Evolutionary conservation across 2,888 invertebrate species (phyloP), one percentile per base, ranked within the genome.

Genomic region (Hoplodrina blanda): DNA sequence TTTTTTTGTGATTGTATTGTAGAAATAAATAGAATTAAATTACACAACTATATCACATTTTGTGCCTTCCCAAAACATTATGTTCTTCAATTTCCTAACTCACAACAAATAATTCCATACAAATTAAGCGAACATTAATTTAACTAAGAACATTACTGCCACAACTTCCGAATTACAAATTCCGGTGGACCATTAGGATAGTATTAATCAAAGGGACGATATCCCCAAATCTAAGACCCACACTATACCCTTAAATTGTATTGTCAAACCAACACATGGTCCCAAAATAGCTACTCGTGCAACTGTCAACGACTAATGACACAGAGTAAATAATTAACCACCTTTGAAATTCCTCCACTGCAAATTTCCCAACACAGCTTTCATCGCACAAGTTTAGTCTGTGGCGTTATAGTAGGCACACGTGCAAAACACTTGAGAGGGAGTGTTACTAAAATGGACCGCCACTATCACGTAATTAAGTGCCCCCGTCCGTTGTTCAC

Each of bases 381-480:
- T 41, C 37, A 56, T 17, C 41, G n/a, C 17, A 60, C 33, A 30
- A 49, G 41, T 76, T 68, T 73, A 85, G 62, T 63, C 86, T 89
- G 82, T 85, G 88, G 68, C 70, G 30, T 71, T 64, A 78, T 78
- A 79, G 73, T 65, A 71, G 74, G 66, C 79, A 83, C 77, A 87
- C 84, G 85, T 84, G 85, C 87, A 81, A 88, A 89, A 88, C 84
- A 85, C 84, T 89, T 86, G 81, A 87, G 86, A 82, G 89, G 81
- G 90, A 89, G 91, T 89, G 86, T 86, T 88, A 87, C 91, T 89
- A 89, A 91, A 94, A 91, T 89, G 91, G 91, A 91, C 92, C 90
- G 87, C 93, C 90, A 89, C 94, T 95, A 95, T 95, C 94, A 95
- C 93, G 91, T 95, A 95, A 95, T 95, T 95, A 95, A 95, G 93